Evolutionary conservation across 2,797 vertebrate genomes (phyloP), one percentile per base, ranked within the genome.

Genomic region (Hafferia zeledoni): DNA sequence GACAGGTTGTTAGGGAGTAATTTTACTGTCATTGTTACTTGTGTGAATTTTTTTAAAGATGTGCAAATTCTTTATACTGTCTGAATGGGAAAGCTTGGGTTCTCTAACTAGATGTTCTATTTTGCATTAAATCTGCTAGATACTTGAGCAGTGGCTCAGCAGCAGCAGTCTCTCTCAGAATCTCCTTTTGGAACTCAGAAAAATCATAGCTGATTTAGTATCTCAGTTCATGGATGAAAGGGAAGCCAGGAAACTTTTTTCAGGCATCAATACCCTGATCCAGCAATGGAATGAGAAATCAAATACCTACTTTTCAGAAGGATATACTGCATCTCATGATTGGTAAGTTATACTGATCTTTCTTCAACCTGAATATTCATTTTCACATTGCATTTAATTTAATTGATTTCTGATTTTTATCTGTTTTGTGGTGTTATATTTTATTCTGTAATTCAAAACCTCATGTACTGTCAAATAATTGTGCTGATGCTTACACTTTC

Each of bases 121-220:
- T 94, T 79, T 80, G 3, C 64, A 65, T 94, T 84, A 39, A 37
- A 60, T 55, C n/a, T 61, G 20, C 28, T 57, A 98, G 97, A 60
- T 97, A 71, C 75, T 97, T 53, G 37, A 83, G 11, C 96, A 95
- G 53, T 93, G 96, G 97, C 39, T 82, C 18, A 47, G 47, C 44
- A 87, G 41, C 46, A 65, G 17, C 18, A 64, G 24, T 17, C 20
- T 76, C 41, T 39, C 69, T 83, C 94, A 93, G 75, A 92, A 92
- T 39, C 39, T 95, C 11, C 39, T 96, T 64, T 17, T 49, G 7
- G 88, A 87, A 37, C 5, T 70, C 47, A 92, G 37, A 85, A 75
- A 16, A 37, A n/a, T 74, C 12, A 46, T 91, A 69, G 77, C 14
- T 72, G 55, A 68, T 47, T 83, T 97, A 68, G 17, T 39, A 16